These are phyloP conservation scores for Salticus scenicus DNA, from an alignment of 2,888 invertebrate genomes.

Conservation along the genomic window DNA sequence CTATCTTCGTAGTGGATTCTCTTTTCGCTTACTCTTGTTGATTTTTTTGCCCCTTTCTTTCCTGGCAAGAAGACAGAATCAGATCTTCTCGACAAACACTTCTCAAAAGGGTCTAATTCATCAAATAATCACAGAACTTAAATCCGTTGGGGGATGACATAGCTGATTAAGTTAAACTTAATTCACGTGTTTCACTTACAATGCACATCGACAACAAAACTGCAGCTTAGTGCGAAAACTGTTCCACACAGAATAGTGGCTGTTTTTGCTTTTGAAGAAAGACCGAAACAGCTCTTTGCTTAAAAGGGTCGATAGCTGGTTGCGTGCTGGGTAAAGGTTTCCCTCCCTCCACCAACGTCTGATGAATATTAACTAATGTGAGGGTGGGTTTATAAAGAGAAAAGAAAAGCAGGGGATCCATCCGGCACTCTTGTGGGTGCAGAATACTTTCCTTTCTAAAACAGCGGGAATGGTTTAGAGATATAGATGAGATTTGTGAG, in stretches of 20 bases:
- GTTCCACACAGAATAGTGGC: not conserved
- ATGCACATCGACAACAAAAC: not conserved
- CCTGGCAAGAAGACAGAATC: no score
- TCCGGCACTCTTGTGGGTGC: not conserved
- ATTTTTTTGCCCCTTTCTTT: no score
- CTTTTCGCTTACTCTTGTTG: no score
- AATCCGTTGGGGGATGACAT: not conserved
- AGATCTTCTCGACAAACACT: not conserved
- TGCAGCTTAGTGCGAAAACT: not conserved
- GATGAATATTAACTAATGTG: slow-evolving; percentile 61
- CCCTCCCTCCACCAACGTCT: slow-evolving; percentile 22
- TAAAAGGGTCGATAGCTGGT: slow-evolving; percentile 62
- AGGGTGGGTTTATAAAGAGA: slow-evolving; percentile 1
- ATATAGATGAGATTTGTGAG: not conserved
- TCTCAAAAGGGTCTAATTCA: not conserved
- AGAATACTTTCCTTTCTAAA: not conserved
- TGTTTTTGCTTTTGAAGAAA: not conserved
- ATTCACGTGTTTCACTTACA: not conserved
- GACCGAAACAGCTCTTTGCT: not conserved
- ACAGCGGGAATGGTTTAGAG: not conserved
- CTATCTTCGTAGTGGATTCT: no score
- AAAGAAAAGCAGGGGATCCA: not conserved
- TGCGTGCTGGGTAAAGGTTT: slow-evolving; percentile 42
- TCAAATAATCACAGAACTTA: not conserved
- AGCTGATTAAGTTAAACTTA: not conserved